These are phyloP conservation scores for Sarcophaga caerulescens DNA, from an alignment of 2,888 invertebrate genomes.

Conservation along the genomic window DNA sequence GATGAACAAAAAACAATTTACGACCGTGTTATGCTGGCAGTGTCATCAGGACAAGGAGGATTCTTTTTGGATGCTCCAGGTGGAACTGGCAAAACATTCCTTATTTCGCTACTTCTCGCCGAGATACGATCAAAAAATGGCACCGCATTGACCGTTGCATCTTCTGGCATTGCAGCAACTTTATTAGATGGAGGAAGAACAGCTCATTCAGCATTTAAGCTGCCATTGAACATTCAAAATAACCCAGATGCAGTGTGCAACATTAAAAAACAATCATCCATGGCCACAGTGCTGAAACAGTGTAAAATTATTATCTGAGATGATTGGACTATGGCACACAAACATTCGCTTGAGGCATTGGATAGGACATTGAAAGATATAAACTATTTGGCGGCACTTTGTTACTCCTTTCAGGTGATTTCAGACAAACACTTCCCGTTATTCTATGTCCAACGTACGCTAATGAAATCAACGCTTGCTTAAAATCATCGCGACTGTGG, in stretches of 20 bases:
- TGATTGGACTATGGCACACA: slow-evolving; percentile 38
- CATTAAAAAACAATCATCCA: slow-evolving; percentile 1
- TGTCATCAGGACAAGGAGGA: neutral
- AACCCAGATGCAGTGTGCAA: slow-evolving; percentile 72
- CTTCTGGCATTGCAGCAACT: slow-evolving; percentile 27
- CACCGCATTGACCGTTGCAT: slow-evolving; percentile 33
- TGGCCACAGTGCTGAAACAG: neutral
- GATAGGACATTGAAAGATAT: slow-evolving; percentile 65
- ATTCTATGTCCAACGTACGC: slow-evolving; percentile 64
- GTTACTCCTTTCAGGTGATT: slow-evolving; percentile 71
- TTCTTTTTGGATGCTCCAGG: neutral
- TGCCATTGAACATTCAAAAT: slow-evolving; percentile 69
- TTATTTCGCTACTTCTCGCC: neutral
- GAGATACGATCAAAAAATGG: slow-evolving; percentile 3
- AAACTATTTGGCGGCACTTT: slow-evolving; percentile 75
- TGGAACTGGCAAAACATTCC: no score
- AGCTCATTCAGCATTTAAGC: slow-evolving; percentile 41
- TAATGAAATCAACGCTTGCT: slow-evolving; percentile 26
- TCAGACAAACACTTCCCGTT: slow-evolving; percentile 56
- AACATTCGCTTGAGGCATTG: slow-evolving; percentile 2
- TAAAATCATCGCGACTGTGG: neutral
- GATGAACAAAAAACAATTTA: neutral
- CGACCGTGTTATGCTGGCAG: neutral
- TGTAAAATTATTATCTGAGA: slow-evolving; percentile 47
- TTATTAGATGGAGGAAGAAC: slow-evolving; percentile 5